phyloP scores from a whole-genome alignment of 1,140 invertebrate species.

The Caenorhabditis tropicalis region DNA sequence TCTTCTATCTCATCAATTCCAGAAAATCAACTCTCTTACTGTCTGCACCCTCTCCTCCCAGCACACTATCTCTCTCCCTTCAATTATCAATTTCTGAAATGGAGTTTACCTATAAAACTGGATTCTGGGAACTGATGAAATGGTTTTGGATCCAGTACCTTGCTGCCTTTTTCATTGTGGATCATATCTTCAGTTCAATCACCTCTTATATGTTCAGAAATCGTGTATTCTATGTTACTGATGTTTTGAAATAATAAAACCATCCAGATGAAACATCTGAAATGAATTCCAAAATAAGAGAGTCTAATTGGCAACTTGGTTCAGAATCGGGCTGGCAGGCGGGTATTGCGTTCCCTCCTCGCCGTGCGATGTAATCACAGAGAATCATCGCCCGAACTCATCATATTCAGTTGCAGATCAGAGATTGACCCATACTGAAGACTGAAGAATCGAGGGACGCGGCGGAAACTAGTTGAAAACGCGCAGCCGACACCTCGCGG shows the following conservation, averaged over 20 bases:
- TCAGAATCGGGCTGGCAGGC: slow-evolving; percentile 45
- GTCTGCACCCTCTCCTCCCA: not conserved
- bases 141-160: slow-evolving; percentile 55
- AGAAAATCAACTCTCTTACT: not conserved
- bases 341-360: slow-evolving; percentile 41
- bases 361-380: slow-evolving; percentile 49
- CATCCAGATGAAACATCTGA: too few relatives aligned
- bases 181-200: not conserved
- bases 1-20: not conserved
- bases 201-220: slow-evolving; percentile 22
- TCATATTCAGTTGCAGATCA: slow-evolving; percentile 52
- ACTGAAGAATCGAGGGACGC: not conserved
- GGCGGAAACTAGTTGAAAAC: not conserved
- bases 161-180: slow-evolving; percentile 23
- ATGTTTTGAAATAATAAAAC: not conserved
- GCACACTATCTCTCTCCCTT: not conserved
- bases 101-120: slow-evolving; percentile 49
- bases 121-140: slow-evolving; percentile 47
- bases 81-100: not conserved
- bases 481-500: not conserved
- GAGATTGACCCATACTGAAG: slow-evolving; percentile 47
- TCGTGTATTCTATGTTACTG: slow-evolving; percentile 12
- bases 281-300: too few relatives aligned
- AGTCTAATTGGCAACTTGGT: slow-evolving; percentile 19
- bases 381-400: slow-evolving; percentile 49